phyloP scores from a whole-genome alignment of 2,113 vertebrate genomes.

The Spermophilus dauricus region DNA sequence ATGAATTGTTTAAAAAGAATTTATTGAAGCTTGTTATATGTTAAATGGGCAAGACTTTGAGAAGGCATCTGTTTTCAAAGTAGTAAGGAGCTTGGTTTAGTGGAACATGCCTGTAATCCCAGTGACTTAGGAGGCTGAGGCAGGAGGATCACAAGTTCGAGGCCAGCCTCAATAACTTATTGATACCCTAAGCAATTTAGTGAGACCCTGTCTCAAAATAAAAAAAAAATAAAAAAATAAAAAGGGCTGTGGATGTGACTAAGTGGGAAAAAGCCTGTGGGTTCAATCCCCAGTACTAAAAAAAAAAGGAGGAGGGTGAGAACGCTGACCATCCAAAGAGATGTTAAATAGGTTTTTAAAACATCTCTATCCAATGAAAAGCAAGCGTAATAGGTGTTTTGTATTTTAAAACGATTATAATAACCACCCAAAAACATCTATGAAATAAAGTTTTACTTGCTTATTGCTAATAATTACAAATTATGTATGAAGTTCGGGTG shows the following conservation, averaged over 20 bases:
- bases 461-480: constrained; percentile 12
- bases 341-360: neutral
- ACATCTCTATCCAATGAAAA: neutral
- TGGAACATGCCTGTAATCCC: too few species aligned
- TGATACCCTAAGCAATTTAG: too few species aligned
- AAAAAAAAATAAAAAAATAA: too few species aligned
- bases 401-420: constrained; percentile 19
- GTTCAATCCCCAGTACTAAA: too few species aligned
- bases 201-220: too few species aligned
- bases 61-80: neutral
- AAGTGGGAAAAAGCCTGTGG: too few species aligned
- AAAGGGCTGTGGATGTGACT: too few species aligned
- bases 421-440: neutral
- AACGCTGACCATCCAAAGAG: neutral
- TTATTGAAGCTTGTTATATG: neutral
- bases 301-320: neutral
- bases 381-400: neutral
- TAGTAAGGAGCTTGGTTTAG: neutral
- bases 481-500: neutral
- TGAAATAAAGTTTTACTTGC: constrained; percentile 6
- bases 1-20: neutral
- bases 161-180: too few species aligned
- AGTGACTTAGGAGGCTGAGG: too few species aligned
- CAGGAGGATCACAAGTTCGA: too few species aligned
- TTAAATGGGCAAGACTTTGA: neutral